Evolutionary conservation across 2,113 vertebrate species (phyloP), one percentile per base, ranked within the genome.

Genomic region (Urocitellus parryii): DNA sequence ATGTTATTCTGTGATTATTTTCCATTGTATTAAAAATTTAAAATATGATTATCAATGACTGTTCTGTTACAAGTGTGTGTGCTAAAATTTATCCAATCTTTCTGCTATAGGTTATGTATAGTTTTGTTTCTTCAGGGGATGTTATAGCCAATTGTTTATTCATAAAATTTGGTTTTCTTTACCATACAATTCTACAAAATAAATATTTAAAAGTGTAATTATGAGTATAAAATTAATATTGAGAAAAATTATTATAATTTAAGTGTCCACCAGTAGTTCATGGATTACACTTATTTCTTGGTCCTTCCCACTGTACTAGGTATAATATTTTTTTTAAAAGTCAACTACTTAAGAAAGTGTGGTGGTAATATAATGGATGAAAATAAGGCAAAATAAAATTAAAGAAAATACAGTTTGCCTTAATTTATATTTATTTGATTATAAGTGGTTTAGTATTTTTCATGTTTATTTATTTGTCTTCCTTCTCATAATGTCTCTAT

Each of bases 11-110:
- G 24, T 74, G 0, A 53, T 70, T 4, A n/a, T 76, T 85, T 91
- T n/a, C 29, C 22, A 27, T 68, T 74, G 68, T 79, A 53, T 92
- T 48, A 80, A 81, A 53, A n/a, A 81, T 70, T 29, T 84, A 76
- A 93, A 93, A 70, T 82, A 87, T 87, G 2, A 48, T 51, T 79
- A 87, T 45, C 82, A 90, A 53, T 73, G 61, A 80, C 37, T 82
- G 37, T 88, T 39, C 65, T 88, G 83, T 68, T 90, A 61, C 48
- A 78, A 91, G 29, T 29, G 0, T 70, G 32, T 76, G 3, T 74
- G 29, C 78, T 92, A 91, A 91, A 93, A 76, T 76, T 82, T n/a
- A 53, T 90, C 72, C 48, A 84, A n/a, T 74, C 7, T 13, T 68
- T 63, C 17, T 9, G 25, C 32, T 82, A 51, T 0, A 51, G 3